Percentiles rank a stretch among this genome's conserved stretches.
Evolutionary conservation across 1,140 invertebrate genomes (phyloP).

Genomic region (Charaxes varanes): DNA sequence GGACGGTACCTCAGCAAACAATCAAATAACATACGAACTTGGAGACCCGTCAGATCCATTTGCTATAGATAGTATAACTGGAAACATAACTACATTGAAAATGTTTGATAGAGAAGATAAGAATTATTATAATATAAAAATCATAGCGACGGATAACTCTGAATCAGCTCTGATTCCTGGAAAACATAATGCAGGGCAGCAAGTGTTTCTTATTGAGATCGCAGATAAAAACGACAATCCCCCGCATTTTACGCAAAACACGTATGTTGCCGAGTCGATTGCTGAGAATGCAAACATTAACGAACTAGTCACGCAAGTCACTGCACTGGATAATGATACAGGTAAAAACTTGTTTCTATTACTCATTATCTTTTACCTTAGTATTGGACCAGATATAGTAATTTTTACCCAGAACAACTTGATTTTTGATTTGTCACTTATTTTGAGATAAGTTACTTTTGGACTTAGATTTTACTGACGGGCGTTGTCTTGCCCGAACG

Average conservation of each 20-base stretch:
- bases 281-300: constrained; percentile 89
- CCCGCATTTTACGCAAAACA: constrained; percentile 83
- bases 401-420: too few relatives aligned
- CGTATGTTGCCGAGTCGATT: constrained; percentile 85
- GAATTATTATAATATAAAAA: constrained; percentile 87
- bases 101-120: constrained; percentile 88
- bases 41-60: constrained; percentile 83
- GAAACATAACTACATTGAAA: constrained; percentile 86
- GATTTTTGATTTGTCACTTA: too few relatives aligned
- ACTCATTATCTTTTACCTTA: not conserved
- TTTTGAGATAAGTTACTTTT: too few relatives aligned
- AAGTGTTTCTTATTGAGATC: constrained; percentile 89
- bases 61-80: constrained; percentile 85
- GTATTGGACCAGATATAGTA: not conserved
- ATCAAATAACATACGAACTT: constrained; percentile 86
- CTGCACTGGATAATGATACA: constrained; percentile 86
- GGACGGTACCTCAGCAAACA: constrained; percentile 88
- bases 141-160: constrained; percentile 89
- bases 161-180: constrained; percentile 83
- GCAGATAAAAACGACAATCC: constrained; percentile 94
- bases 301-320: constrained; percentile 86
- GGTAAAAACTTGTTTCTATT: constrained; percentile 33
- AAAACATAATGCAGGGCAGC: constrained; percentile 81
- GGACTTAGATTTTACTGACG: too few relatives aligned
- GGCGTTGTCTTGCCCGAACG: too few relatives aligned